A percentile compares a stretch with the other conserved stretches of the same genome.
phyloP scores from a whole-genome alignment of 2,888 invertebrate species.

The Prenolepis imparis region DNA sequence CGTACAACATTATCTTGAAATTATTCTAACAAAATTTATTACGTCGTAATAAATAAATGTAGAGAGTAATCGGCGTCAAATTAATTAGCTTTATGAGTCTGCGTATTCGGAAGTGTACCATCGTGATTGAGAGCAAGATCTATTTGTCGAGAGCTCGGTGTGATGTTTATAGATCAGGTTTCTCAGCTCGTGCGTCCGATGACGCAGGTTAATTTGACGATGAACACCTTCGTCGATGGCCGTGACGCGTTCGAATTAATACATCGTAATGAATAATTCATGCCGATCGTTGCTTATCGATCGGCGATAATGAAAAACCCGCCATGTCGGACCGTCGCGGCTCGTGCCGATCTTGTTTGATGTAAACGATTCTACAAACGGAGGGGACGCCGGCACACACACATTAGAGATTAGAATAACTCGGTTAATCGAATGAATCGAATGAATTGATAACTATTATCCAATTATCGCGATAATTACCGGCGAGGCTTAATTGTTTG shows the following conservation, averaged over 20 bases:
- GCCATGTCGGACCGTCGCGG: slow-evolving; percentile 33
- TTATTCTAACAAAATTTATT: not conserved
- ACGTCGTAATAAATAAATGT: not conserved
- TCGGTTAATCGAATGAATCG: slow-evolving; percentile 46
- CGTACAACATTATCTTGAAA: not conserved
- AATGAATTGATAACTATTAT: slow-evolving; percentile 51
- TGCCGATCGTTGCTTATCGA: slow-evolving; percentile 70
- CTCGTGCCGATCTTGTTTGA: slow-evolving; percentile 53
- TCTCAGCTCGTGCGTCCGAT: slow-evolving; percentile 49
- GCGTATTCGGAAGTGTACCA: slow-evolving; percentile 19
- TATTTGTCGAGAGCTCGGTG: slow-evolving; percentile 45
- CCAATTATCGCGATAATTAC: slow-evolving; percentile 48
- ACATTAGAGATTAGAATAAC: slow-evolving; percentile 43
- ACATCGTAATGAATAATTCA: slow-evolving; percentile 72
- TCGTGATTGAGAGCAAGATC: slow-evolving; percentile 17
- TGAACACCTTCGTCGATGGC: slow-evolving; percentile 66
- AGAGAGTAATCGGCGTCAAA: not conserved
- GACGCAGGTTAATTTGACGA: slow-evolving; percentile 68
- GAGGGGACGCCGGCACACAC: slow-evolving; percentile 2
- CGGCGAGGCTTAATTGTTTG: slow-evolving; percentile 16
- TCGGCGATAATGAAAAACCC: slow-evolving; percentile 72
- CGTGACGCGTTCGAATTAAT: slow-evolving; percentile 72
- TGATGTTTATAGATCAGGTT: slow-evolving; percentile 59
- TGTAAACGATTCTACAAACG: slow-evolving; percentile 38
- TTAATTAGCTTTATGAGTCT: slow-evolving; percentile 6